phyloP scores from a whole-genome alignment of 2,888 invertebrate species.

The Calliphora vomitoria region DNA sequence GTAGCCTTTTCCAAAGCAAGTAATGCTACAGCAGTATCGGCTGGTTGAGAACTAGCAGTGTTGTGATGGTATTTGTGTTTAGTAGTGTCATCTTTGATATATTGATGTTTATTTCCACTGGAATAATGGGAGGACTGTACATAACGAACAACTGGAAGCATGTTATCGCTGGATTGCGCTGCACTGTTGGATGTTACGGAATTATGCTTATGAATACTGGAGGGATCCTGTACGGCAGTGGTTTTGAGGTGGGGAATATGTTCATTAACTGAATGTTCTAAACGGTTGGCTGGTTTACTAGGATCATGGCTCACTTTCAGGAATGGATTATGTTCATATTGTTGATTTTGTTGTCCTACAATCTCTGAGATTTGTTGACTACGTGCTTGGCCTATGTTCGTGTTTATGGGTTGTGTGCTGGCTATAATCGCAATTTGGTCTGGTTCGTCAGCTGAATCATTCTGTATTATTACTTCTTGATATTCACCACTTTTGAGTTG shows the following conservation, averaged over 20 bases:
- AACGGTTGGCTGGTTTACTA: neutral
- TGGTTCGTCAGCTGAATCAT: conserved; percentile 10
- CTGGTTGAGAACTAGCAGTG: conserved; percentile 38
- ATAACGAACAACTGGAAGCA: conserved; percentile 21
- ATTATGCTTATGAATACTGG: neutral
- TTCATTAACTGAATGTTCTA: conserved; percentile 24
- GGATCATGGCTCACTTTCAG: conserved; percentile 1
- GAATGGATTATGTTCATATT: conserved; percentile 52
- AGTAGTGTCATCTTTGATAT: conserved; percentile 45
- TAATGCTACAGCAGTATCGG: conserved; percentile 65
- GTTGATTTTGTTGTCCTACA: conserved; percentile 3
- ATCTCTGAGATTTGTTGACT: neutral
- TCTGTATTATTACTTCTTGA: conserved; percentile 49
- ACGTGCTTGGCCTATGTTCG: conserved; percentile 6
- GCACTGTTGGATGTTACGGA: neutral
- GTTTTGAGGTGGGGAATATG: conserved; percentile 27
- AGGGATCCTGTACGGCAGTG: neutral
- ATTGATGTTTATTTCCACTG: conserved; percentile 46
- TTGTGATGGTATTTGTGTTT: conserved; percentile 33
- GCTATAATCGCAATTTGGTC: neutral
- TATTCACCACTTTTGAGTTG: conserved; percentile 29
- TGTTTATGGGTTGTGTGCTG: neutral
- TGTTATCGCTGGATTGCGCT: neutral
- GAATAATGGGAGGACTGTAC: conserved; percentile 46
- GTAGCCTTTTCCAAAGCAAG: conserved; percentile 80